Evolutionary conservation across 2,797 vertebrate species (phyloP), one percentile per base, ranked within the genome.

Genomic region (Clarias fuscus): DNA sequence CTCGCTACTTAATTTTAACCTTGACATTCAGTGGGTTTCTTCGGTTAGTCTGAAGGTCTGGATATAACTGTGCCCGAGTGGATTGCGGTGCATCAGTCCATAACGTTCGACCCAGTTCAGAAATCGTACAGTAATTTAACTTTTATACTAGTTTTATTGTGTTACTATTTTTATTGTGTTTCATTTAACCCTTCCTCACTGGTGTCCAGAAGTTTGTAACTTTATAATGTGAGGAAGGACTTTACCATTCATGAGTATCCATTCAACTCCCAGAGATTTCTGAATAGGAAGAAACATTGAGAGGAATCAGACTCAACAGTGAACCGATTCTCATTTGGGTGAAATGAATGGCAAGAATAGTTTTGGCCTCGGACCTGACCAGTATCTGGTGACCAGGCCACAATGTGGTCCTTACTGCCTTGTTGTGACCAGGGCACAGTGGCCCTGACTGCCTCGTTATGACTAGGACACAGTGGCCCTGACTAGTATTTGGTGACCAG

Each of bases 1-100:
- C 33, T 82, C 30, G 22, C 62, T 87, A 83, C 70, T 85, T 68
- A 70, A 56, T 64, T 73, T 87, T 87, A 87, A 87, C 83, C 84
- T 83, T 89, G 73, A 70, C 15, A 73, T 86, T 72, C 59, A 78
- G 48, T 56, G 75, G 2, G 30, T 48, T 79, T 83, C 59, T 43
- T 7, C 18, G 76, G 30, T 73, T 80, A 59, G 37, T 10, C n/a
- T 33, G 24, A 62, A 80, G 22, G 77, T 80, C 59, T 80, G 75
- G 20, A 59, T 78, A 78, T 59, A 78, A 33, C 27, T 33, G 27
- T 37, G 37, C 37, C 37, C 37, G 37, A 37, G 37, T 37, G 37
- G 37, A 37, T 37, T 37, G 4, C 37, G 4, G 37, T 37, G 37
- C 22, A 24, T 64, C 33, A 8, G 11, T 80, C 43, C n/a, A 24